phyloP scores from a whole-genome alignment of 2,888 invertebrate species.

The Mamestra brassicae region DNA sequence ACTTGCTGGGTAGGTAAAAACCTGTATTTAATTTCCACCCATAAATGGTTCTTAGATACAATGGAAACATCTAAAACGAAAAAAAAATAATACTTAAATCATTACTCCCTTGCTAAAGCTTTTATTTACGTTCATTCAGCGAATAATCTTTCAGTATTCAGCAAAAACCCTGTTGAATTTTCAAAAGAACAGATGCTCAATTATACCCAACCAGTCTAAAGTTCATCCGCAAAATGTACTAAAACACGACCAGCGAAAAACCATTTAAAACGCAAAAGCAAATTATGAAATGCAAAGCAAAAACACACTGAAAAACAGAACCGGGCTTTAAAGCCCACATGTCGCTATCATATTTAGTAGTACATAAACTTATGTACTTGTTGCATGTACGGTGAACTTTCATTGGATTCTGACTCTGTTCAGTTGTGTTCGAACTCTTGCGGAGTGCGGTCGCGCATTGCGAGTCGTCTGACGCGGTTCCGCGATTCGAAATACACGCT shows the following conservation, averaged over 20 bases:
- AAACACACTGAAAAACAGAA: slow-evolving; percentile 24
- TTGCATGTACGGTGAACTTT: slow-evolving; percentile 75
- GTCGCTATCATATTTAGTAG: slow-evolving; percentile 36
- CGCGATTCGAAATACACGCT: slow-evolving; percentile 39
- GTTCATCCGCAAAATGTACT: slow-evolving; percentile 4
- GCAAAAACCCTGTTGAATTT: background rate
- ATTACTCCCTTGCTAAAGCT: background rate
- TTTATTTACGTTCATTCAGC: too few relatives aligned
- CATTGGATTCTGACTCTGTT: slow-evolving; percentile 66
- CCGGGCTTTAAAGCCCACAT: slow-evolving; percentile 48
- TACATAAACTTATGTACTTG: slow-evolving; percentile 74
- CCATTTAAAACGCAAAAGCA: slow-evolving; percentile 35
- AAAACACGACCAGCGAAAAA: background rate
- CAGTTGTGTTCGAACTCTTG: slow-evolving; percentile 71
- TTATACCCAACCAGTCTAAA: slow-evolving; percentile 3
- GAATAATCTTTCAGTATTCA: background rate
- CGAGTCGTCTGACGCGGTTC: slow-evolving; percentile 14
- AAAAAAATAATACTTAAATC: too few relatives aligned
- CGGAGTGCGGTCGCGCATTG: slow-evolving; percentile 60
- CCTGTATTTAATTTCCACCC: too few relatives aligned
- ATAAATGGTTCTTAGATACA: too few relatives aligned
- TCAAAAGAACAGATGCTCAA: background rate
- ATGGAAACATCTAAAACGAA: too few relatives aligned
- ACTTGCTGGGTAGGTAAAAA: too few relatives aligned
- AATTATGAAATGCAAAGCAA: slow-evolving; percentile 49